Percentiles rank a stretch among this genome's conserved stretches.
These are phyloP conservation scores for Parapsyche elsis DNA, from an alignment of 1,140 invertebrate species.

Conservation along the genomic window DNA sequence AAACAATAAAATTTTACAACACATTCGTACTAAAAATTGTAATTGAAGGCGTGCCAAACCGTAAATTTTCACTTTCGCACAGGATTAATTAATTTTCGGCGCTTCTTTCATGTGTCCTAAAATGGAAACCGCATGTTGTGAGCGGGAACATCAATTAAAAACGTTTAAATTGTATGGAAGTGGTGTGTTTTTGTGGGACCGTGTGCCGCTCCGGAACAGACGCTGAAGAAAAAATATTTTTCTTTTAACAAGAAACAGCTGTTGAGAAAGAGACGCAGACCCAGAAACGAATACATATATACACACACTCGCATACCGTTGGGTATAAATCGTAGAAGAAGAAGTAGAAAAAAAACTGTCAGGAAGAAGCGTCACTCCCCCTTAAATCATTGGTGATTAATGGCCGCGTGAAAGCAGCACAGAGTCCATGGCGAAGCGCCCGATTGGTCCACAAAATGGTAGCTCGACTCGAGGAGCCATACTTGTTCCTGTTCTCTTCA, in stretches of 20 bases:
- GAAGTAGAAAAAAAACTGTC: constrained; percentile 29
- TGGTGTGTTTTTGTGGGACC: constrained; percentile 25
- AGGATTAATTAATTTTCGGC: constrained; percentile 35
- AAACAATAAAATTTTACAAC: too few relatives aligned
- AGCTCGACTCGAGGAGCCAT: constrained; percentile 30
- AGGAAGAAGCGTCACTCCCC: constrained; percentile 46
- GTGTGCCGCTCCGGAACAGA: background rate
- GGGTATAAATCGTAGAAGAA: constrained; percentile 37
- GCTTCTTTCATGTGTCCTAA: constrained; percentile 11
- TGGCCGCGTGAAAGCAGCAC: constrained; percentile 33
- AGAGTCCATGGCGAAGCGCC: background rate
- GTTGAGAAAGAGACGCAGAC: constrained; percentile 34
- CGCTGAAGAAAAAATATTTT: constrained; percentile 33
- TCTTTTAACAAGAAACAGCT: constrained; percentile 53
- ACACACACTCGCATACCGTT: background rate
- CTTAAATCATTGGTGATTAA: constrained; percentile 54
- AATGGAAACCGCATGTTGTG: constrained; percentile 32
- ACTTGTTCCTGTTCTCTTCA: constrained; percentile 25
- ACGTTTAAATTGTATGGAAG: constrained; percentile 20
- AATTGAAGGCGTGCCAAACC: too few relatives aligned
- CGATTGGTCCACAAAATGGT: constrained; percentile 40
- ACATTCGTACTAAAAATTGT: too few relatives aligned
- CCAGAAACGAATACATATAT: background rate
- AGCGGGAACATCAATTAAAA: constrained; percentile 46
- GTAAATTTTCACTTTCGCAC: background rate